Evolutionary conservation across 64 coral and sea anemone species (phyloP).

Genomic region (Acropora tenuis): DNA sequence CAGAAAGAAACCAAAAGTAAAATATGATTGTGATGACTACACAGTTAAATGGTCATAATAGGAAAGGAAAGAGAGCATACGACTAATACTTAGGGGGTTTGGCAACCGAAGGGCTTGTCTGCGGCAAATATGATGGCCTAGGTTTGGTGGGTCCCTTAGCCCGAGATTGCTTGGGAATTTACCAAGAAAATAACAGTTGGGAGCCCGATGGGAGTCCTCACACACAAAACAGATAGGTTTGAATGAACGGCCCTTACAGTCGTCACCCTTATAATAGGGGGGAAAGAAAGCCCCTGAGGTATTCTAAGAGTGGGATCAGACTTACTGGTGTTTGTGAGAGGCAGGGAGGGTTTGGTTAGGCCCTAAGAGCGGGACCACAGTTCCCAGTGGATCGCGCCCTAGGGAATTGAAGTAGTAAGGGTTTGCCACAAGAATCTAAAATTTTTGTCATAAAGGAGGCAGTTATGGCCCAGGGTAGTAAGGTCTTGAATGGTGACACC

Average conservation of each 20-base stretch:
- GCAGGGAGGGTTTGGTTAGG: not conserved
- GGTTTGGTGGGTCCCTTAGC: not conserved
- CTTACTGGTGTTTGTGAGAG: not conserved
- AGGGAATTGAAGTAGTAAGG: constrained; percentile 21
- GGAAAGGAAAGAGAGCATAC: constrained; percentile 4
- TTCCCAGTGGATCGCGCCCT: constrained; percentile 50
- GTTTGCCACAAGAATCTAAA: constrained; percentile 34
- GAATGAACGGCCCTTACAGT: constrained; percentile 47
- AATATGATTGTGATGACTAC: not conserved
- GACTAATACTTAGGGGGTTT: constrained; percentile 19
- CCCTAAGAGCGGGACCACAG: constrained; percentile 36
- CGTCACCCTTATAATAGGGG: constrained; percentile 30
- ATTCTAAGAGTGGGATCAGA: not conserved
- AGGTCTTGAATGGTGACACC: constrained; percentile 33
- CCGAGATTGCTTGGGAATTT: not conserved
- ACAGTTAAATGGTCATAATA: not conserved
- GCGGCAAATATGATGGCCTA: not conserved
- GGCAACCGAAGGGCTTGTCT: not conserved
- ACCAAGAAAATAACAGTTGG: constrained; percentile 8
- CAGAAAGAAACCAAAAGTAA: not conserved
- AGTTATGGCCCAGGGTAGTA: constrained; percentile 35
- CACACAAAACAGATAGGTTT: not conserved
- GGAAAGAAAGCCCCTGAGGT: constrained; percentile 6
- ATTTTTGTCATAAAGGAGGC: constrained; percentile 13
- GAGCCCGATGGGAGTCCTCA: constrained; percentile 14